A percentile compares a stretch with the other conserved stretches of the same genome.
Conservation (phyloP, 2,113 vertebrate genomes). For the Oryzias curvinotus region DNA sequence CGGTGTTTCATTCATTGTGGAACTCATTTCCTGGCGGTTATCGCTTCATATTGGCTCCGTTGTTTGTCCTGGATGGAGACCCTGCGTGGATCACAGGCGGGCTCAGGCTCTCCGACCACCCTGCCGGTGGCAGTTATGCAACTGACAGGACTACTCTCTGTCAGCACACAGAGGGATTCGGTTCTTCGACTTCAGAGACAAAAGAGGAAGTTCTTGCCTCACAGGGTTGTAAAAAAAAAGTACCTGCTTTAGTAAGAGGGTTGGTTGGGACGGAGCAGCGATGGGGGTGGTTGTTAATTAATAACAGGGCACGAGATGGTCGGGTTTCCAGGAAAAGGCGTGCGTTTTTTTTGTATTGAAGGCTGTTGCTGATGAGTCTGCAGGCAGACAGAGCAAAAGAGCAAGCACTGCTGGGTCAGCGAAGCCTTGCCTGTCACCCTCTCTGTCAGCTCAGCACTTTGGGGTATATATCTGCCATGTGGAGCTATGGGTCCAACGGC, state of each 20-base stretch:
- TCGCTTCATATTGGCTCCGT: constrained; percentile 47
- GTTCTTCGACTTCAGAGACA: constrained; percentile 13
- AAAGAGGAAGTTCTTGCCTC: constrained; percentile 14
- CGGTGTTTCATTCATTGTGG: constrained; percentile 33
- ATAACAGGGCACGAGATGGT: not conserved
- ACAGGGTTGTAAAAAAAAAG: not conserved
- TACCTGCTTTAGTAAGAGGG: not conserved
- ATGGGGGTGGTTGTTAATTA: not conserved
- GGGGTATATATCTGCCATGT: constrained; percentile 61
- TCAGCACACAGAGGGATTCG: constrained; percentile 45
- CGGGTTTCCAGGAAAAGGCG: constrained; percentile 14
- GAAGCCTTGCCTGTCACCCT: constrained; percentile 59
- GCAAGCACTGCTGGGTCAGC: constrained; percentile 69
- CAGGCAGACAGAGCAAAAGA: constrained; percentile 46
- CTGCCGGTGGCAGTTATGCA: constrained; percentile 50
- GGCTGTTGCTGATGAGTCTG: constrained; percentile 56
- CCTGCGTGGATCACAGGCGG: constrained; percentile 38
- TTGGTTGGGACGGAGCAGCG: not conserved
- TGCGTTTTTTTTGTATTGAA: constrained; percentile 32
- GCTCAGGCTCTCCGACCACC: constrained; percentile 53
- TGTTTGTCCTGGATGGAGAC: constrained; percentile 52
- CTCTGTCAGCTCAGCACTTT: constrained; percentile 70
- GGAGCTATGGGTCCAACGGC: constrained; percentile 37
- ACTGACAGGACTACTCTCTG: constrained; percentile 46
- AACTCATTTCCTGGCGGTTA: constrained; percentile 66